phyloP scores from a whole-genome alignment of 2,888 invertebrate species.

The Melanophora roralis region DNA sequence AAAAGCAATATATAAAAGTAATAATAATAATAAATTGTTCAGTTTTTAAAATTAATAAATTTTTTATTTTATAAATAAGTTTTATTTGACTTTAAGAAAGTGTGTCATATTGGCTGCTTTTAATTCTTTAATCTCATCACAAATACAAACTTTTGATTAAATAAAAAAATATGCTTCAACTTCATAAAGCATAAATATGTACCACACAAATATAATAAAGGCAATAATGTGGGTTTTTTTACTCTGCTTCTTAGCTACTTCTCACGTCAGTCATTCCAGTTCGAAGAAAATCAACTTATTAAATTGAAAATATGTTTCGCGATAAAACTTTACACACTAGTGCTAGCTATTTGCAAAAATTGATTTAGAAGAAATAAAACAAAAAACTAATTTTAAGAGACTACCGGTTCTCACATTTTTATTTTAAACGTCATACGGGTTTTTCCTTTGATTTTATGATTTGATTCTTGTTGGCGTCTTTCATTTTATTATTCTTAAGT shows the following conservation, averaged over 20 bases:
- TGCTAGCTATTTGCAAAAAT: neutral
- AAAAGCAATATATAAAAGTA: too few relatives aligned
- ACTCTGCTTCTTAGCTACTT: neutral
- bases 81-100: neutral
- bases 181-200: too few relatives aligned
- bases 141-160: conserved; percentile 31
- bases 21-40: too few relatives aligned
- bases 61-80: too few relatives aligned
- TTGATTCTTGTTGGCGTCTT: neutral
- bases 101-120: conserved; percentile 16
- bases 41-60: neutral
- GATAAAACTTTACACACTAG: neutral
- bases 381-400: neutral
- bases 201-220: neutral
- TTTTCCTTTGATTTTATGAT: neutral
- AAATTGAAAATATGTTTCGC: conserved; percentile 1
- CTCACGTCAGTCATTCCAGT: neutral
- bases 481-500: neutral
- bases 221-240: conserved; percentile 7
- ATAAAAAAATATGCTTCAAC: conserved; percentile 34
- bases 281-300: neutral
- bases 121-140: conserved; percentile 30
- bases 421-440: too few relatives aligned
- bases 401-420: neutral
- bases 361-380: conserved; percentile 1